Evolutionary conservation across 2,888 invertebrate species (phyloP).

Genomic region (Arge pagana): DNA sequence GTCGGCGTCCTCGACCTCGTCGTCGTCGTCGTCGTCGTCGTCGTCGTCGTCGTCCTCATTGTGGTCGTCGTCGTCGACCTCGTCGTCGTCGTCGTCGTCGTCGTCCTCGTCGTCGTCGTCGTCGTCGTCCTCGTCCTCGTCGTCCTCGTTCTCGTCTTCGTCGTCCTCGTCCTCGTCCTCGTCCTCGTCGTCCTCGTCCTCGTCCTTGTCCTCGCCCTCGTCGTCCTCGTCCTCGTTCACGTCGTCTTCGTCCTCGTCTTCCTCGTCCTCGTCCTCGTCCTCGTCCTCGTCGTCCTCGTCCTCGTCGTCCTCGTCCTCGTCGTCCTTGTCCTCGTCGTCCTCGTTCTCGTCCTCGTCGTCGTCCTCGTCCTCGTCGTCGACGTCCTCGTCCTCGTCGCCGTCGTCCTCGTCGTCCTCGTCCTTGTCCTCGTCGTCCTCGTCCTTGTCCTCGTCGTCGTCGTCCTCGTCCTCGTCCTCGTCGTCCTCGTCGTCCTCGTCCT

Average conservation of each 20-base stretch:
- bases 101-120: not conserved
- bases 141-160: too few relatives aligned
- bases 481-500: not conserved
- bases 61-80: not conserved
- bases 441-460: too few relatives aligned
- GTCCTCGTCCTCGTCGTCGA: not conserved
- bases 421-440: too few relatives aligned
- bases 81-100: not conserved
- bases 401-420: too few relatives aligned
- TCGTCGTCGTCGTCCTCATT: not conserved
- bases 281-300: not conserved
- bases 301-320: not conserved
- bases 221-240: too few relatives aligned
- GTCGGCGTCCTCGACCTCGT: too few relatives aligned
- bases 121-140: not conserved
- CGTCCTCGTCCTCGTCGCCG: too few relatives aligned
- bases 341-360: too few relatives aligned
- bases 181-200: not conserved
- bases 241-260: too few relatives aligned
- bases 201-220: too few relatives aligned
- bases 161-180: not conserved
- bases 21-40: not conserved
- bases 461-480: not conserved
- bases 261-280: too few relatives aligned
- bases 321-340: too few relatives aligned